These are phyloP conservation scores for Aleadryas rufinucha DNA, from an alignment of 2,113 vertebrate species.

Conservation along the genomic window DNA sequence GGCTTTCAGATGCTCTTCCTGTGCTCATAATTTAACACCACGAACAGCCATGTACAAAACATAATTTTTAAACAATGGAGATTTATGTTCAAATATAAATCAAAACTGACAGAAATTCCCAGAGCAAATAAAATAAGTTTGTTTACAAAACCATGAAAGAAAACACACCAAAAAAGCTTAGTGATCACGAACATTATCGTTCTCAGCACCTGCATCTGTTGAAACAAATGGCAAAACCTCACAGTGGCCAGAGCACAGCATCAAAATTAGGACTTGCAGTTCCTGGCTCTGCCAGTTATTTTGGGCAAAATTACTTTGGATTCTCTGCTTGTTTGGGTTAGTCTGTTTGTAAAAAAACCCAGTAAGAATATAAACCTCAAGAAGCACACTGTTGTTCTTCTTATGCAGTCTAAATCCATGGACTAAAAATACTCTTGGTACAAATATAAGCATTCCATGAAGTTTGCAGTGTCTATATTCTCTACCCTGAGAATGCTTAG, in stretches of 20 bases:
- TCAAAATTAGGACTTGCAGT: not conserved
- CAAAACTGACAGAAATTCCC: not conserved
- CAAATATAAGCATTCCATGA: not conserved
- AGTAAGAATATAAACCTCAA: not conserved
- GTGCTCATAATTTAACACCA: not conserved
- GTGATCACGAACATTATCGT: not conserved
- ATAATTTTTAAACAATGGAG: not conserved
- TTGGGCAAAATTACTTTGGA: not conserved
- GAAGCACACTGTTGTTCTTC: not conserved
- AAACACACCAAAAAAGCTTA: not conserved
- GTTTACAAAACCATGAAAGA: not conserved
- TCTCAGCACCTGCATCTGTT: not conserved
- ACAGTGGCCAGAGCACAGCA: not conserved
- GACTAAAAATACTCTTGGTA: not conserved
- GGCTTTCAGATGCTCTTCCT: not conserved
- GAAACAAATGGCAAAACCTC: slow-evolving; percentile 4
- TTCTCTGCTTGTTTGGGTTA: not conserved
- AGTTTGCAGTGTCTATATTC: not conserved
- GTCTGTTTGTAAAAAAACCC: not conserved
- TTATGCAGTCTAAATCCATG: not conserved
- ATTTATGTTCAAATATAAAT: not conserved
- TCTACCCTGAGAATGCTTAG: not conserved
- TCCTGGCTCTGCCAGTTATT: not conserved
- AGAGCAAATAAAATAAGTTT: not conserved
- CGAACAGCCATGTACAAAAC: not conserved